Base-by-base conservation (phyloP, 1,140 invertebrate genomes). In the Heterodera schachtii region DNA sequence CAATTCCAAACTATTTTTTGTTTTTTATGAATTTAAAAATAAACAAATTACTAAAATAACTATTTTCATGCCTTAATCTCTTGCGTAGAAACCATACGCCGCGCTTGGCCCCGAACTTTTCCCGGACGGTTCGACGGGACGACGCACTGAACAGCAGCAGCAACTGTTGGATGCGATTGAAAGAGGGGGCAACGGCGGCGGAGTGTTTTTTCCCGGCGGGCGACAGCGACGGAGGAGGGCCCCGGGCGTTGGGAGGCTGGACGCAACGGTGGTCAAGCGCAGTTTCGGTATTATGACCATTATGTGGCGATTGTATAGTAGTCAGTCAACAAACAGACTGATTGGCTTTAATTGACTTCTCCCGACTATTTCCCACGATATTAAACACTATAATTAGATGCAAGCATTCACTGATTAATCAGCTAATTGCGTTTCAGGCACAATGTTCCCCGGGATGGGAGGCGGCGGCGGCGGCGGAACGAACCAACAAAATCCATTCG, bases 71-170 rank as follows among this genome's bases (percentile, higher is more conserved):
- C 9, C 16, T 52, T 52, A 31, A 31, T 31, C 9, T 52, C 52
- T 52, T 52, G 9, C 44, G 49, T 21, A 73, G 71, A 49, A 31
- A 31, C 31, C 31, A 31, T 31, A 31, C 31, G 31, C 71, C 52
- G 13, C 49, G 44, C 66, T 76, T 19, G 75, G 75, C 8, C 75
- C 75, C 19, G 75, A 76, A 43, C 66, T 76, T 3, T 76, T 76
- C 31, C 75, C 75, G 43, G 75, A 76, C 66, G 75, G 75, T 41
- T 57, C 75, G 16, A 76, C 75, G 13, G 75, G 49, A 9, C 57
- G 57, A 13, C 57, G 57, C 16, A 57, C 21, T 3, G 43, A 52
- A 21, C 75, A 76, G 66, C 41, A 46, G 21, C 16, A 76, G 66
- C 41, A 46, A 57, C 16, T 64, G 57, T 19, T 64, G 11, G 57